Conservation (phyloP, 2,888 invertebrate species). For the Thecophora atra region DNA sequence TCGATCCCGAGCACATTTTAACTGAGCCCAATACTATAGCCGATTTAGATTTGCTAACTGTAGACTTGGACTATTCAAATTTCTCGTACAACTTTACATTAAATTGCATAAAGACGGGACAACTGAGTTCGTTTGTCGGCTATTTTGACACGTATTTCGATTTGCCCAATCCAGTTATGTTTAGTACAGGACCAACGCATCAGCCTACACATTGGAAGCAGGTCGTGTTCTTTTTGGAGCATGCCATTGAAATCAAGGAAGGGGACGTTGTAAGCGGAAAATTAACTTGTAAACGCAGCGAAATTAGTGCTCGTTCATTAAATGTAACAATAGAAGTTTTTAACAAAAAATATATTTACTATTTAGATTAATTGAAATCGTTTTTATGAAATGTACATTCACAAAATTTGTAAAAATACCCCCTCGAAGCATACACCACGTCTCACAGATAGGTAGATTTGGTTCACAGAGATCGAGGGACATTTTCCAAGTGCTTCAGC, state of each 20-base stretch:
- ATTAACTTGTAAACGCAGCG: slow-evolving; percentile 78
- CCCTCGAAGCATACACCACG: too few relatives aligned
- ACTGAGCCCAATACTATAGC: slow-evolving; percentile 74
- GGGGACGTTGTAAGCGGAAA: slow-evolving; percentile 74
- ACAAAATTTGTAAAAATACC: too few relatives aligned
- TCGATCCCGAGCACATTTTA: slow-evolving; percentile 71
- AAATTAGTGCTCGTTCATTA: slow-evolving; percentile 79
- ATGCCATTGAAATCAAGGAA: slow-evolving; percentile 75
- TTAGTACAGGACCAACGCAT: slow-evolving; percentile 76
- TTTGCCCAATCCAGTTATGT: slow-evolving; percentile 70
- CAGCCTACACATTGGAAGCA: slow-evolving; percentile 86
- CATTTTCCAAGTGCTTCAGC: too few relatives aligned
- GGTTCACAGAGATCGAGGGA: too few relatives aligned
- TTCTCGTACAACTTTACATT: slow-evolving; percentile 78
- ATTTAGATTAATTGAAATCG: slow-evolving; percentile 69
- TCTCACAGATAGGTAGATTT: too few relatives aligned
- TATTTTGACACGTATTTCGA: slow-evolving; percentile 92
- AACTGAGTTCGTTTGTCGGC: slow-evolving; percentile 83
- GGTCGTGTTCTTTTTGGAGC: slow-evolving; percentile 80
- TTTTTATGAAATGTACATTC: slow-evolving; percentile 18
- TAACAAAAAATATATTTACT: slow-evolving; percentile 72
- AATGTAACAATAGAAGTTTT: slow-evolving; percentile 75
- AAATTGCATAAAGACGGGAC: slow-evolving; percentile 72
- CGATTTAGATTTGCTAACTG: slow-evolving; percentile 80
- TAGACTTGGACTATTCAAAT: slow-evolving; percentile 76